Conservation (phyloP, 2,797 vertebrate species). For the Hozukius guyotensis region DNA sequence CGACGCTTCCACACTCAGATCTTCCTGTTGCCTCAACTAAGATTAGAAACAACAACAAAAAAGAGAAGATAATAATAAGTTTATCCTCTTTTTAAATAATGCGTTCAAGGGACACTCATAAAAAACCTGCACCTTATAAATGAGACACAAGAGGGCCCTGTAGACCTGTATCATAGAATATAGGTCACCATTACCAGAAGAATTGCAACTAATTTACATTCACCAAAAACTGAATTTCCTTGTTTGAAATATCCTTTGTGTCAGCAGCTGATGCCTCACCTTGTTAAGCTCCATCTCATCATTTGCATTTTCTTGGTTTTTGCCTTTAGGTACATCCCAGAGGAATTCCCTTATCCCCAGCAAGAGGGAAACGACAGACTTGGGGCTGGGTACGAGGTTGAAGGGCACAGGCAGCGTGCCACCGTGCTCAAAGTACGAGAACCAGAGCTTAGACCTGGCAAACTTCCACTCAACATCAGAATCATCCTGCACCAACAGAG, state of each 20-base stretch:
- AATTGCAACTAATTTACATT: background rate
- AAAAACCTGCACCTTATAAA: conserved; percentile 1
- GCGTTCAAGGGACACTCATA: background rate
- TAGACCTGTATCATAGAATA: background rate
- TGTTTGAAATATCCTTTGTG: background rate
- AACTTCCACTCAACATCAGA: conserved; percentile 99
- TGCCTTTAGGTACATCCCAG: conserved; percentile 26
- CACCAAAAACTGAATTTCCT: background rate
- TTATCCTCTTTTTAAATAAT: background rate
- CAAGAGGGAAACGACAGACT: conserved; percentile 80
- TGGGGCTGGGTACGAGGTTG: conserved; percentile 93
- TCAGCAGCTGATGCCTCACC: conserved; percentile 46
- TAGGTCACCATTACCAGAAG: background rate
- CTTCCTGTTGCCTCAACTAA: conserved; percentile 86
- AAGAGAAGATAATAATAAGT: background rate
- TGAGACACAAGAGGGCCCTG: conserved; percentile 32
- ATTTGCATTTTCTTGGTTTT: conserved; percentile 43
- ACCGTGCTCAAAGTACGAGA: conserved; percentile 94
- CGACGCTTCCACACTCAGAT: conserved; percentile 81
- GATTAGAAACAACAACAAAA: background rate
- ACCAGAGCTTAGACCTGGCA: conserved; percentile 95
- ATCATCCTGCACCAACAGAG: conserved; percentile 85
- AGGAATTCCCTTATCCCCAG: conserved; percentile 52
- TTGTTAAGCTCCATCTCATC: conserved; percentile 72
- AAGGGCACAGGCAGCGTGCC: conserved; percentile 94